phyloP scores from a whole-genome alignment of 2,888 invertebrate species.

The Rhaphigaster nebulosa region DNA sequence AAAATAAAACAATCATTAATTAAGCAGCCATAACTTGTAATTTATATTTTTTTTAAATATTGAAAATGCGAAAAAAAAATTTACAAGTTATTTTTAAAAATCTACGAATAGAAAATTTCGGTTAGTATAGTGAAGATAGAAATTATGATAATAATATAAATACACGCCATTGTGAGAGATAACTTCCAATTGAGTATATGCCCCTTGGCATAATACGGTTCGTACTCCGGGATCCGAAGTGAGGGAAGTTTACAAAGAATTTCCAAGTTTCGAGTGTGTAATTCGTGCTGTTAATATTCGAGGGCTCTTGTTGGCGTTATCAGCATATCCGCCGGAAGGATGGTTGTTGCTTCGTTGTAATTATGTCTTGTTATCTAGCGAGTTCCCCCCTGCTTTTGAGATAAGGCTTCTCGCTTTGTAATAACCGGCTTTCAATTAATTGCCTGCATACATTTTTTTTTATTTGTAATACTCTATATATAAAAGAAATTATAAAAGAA shows the following conservation, averaged over 20 bases:
- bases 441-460: background rate
- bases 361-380: slow-evolving; percentile 16
- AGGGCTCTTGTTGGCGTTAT: background rate
- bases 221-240: background rate
- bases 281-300: slow-evolving; percentile 9
- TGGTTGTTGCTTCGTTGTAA: slow-evolving; percentile 26
- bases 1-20: too few species aligned
- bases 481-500: too few species aligned
- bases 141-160: background rate
- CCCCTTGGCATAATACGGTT: background rate
- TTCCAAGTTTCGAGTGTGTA: slow-evolving; percentile 24
- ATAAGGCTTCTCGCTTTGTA: slow-evolving; percentile 19
- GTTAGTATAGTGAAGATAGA: too few species aligned
- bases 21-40: too few species aligned
- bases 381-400: background rate
- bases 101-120: too few species aligned
- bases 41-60: too few species aligned
- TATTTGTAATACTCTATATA: too few species aligned
- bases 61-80: too few species aligned
- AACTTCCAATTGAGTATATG: background rate
- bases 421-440: slow-evolving; percentile 15
- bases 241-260: slow-evolving; percentile 6
- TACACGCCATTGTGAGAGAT: background rate
- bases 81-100: too few species aligned
- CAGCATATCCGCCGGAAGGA: slow-evolving; percentile 32